These are phyloP conservation scores for Palythoa grandiflora DNA, from an alignment of 92 coral and sea anemone genomes.

Conservation along the genomic window DNA sequence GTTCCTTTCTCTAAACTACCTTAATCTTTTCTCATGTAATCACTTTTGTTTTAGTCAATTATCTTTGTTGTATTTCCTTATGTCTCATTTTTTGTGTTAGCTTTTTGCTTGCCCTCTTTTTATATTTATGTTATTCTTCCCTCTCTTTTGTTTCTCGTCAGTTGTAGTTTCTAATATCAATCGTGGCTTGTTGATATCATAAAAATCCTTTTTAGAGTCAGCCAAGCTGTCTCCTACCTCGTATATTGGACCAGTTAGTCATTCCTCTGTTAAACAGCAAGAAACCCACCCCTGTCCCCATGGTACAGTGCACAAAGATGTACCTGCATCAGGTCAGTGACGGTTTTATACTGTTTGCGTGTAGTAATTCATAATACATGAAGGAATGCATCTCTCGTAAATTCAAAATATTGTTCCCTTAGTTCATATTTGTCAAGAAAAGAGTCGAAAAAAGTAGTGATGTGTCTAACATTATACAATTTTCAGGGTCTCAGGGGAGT, in stretches of 20 bases:
- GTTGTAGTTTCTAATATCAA: neutral
- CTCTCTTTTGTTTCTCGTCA: neutral
- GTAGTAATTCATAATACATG: too few species aligned
- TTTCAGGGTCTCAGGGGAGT: too few species aligned
- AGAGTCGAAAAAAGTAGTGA: too few species aligned
- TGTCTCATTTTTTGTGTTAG: neutral
- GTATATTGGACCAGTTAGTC: conserved; percentile 87
- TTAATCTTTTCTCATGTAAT: neutral
- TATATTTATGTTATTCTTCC: neutral
- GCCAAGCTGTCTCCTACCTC: conserved; percentile 90
- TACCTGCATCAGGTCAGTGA: conserved; percentile 81
- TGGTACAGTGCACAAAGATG: conserved; percentile 80
- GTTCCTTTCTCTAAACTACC: neutral
- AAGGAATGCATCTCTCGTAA: too few species aligned
- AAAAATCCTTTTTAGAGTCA: conserved; percentile 66
- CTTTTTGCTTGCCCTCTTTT: too few species aligned
- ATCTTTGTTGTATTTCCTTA: neutral
- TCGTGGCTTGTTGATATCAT: too few species aligned
- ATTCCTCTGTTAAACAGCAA: conserved; percentile 86
- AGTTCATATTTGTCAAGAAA: too few species aligned
- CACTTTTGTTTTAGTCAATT: neutral
- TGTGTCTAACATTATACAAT: too few species aligned
- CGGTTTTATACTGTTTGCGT: too few species aligned
- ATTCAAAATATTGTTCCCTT: too few species aligned
- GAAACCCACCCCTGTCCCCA: conserved; percentile 74